Percentiles rank a stretch among this genome's conserved stretches.
Conservation (phyloP, 2,888 invertebrate species). For the Euspilapteryx auroguttella region DNA sequence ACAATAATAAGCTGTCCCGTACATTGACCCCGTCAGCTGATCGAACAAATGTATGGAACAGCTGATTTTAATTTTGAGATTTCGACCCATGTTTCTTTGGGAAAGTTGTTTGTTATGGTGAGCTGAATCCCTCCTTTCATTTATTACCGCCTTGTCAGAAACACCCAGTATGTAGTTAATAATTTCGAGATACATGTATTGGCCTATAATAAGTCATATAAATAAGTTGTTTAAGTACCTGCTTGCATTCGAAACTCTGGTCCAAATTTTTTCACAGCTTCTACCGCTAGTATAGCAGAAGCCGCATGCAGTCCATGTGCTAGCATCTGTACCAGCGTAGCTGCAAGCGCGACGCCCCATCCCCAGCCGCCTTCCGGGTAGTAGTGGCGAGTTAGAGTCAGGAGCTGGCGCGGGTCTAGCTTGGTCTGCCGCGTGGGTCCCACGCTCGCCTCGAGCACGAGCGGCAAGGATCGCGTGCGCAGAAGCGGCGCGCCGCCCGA, state of each 20-base stretch:
- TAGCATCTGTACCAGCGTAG: conserved; percentile 72
- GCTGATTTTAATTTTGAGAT: too few species aligned
- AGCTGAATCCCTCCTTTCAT: too few species aligned
- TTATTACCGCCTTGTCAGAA: too few species aligned
- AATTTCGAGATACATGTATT: too few species aligned
- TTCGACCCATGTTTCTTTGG: too few species aligned
- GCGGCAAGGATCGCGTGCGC: conserved; percentile 69
- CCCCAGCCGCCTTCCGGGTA: conserved; percentile 91
- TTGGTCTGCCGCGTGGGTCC: conserved; percentile 47
- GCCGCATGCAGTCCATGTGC: conserved; percentile 75
- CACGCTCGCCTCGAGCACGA: conserved; percentile 57
- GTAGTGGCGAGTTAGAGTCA: conserved; percentile 77
- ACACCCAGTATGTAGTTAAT: too few species aligned
- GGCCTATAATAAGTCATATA: too few species aligned
- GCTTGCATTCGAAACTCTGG: conserved; percentile 62
- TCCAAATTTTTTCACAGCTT: conserved; percentile 63
- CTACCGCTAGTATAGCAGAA: conserved; percentile 62
- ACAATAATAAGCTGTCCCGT: too few species aligned
- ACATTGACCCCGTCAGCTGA: too few species aligned
- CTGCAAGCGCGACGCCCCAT: conserved; percentile 76
- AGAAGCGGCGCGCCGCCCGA: conserved; percentile 63
- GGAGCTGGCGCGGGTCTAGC: conserved; percentile 59
- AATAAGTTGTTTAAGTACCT: too few species aligned
- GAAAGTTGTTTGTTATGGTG: too few species aligned
- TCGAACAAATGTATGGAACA: too few species aligned